Evolutionary conservation across 2,888 invertebrate genomes (phyloP).

Genomic region (Nysson spinosus): DNA sequence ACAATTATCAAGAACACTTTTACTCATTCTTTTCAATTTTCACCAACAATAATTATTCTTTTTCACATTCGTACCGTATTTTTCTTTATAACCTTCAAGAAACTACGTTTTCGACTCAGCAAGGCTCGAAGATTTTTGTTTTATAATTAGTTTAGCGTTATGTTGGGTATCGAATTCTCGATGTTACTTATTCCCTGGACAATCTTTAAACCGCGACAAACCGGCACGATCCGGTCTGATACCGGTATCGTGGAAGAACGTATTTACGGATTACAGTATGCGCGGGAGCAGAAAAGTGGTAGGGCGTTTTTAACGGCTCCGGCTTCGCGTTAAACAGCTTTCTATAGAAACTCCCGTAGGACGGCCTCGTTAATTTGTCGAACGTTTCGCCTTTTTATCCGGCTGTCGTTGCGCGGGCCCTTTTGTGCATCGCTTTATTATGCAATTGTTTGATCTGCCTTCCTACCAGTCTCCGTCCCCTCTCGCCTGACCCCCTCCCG

Average conservation of each 20-base stretch:
- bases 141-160: no score
- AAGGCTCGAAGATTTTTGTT: no score
- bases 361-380: slow-evolving; percentile 37
- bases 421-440: slow-evolving; percentile 58
- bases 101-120: no score
- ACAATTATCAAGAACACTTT: no score
- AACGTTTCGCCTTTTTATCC: slow-evolving; percentile 47
- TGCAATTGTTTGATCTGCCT: slow-evolving; percentile 49
- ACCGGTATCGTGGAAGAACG: slow-evolving; percentile 17
- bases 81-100: no score
- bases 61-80: no score
- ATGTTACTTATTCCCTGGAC: neutral
- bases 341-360: slow-evolving; percentile 4
- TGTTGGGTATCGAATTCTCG: no score
- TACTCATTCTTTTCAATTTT: no score
- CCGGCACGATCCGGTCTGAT: slow-evolving; percentile 37
- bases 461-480: no score
- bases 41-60: no score
- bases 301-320: neutral
- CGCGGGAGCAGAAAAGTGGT: no score
- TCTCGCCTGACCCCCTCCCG: no score
- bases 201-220: slow-evolving; percentile 25
- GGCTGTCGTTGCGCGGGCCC: slow-evolving; percentile 41
- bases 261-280: slow-evolving; percentile 2
- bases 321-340: neutral